phyloP scores from a whole-genome alignment of 30 jellyfish, hydroid and myxozoan species.

The Chironex yamaguchii region DNA sequence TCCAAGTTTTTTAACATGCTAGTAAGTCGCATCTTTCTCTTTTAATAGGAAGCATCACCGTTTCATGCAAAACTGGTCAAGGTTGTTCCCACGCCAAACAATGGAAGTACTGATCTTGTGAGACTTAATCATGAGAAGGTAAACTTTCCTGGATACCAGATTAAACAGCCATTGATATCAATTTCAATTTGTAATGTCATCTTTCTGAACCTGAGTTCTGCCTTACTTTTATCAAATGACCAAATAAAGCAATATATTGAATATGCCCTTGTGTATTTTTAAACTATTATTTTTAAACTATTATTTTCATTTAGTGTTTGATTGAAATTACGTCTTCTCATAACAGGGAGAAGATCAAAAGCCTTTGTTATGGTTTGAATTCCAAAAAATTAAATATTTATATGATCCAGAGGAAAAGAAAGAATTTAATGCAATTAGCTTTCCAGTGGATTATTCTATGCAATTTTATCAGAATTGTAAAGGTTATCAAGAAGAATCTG shows the following conservation, averaged over 20 bases:
- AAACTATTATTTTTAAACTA: no score
- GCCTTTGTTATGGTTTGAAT: slow-evolving; percentile 73
- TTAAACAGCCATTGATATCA: no score
- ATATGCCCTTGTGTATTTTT: no score
- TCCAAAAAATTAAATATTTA: slow-evolving; percentile 77
- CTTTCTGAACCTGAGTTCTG: no score
- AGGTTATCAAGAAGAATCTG: slow-evolving; percentile 90
- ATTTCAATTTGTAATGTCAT: no score
- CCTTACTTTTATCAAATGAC: no score
- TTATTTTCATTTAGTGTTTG: no score
- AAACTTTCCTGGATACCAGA: no score
- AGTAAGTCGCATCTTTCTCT: background rate
- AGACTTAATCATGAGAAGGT: slow-evolving; percentile 72
- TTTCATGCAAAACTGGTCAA: slow-evolving; percentile 73
- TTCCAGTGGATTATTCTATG: slow-evolving; percentile 86
- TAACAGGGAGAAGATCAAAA: slow-evolving; percentile 75
- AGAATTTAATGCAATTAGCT: slow-evolving; percentile 69
- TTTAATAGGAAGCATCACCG: slow-evolving; percentile 73
- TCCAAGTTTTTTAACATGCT: no score
- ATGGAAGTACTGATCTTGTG: slow-evolving; percentile 92
- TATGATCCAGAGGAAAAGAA: slow-evolving; percentile 93
- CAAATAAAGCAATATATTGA: no score
- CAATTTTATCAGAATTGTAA: slow-evolving; percentile 90
- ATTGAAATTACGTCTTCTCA: background rate
- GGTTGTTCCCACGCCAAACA: slow-evolving; percentile 93